Percentiles rank a stretch among this genome's conserved stretches.
phyloP scores from a whole-genome alignment of 1,140 invertebrate species.

The Euura lappo region DNA sequence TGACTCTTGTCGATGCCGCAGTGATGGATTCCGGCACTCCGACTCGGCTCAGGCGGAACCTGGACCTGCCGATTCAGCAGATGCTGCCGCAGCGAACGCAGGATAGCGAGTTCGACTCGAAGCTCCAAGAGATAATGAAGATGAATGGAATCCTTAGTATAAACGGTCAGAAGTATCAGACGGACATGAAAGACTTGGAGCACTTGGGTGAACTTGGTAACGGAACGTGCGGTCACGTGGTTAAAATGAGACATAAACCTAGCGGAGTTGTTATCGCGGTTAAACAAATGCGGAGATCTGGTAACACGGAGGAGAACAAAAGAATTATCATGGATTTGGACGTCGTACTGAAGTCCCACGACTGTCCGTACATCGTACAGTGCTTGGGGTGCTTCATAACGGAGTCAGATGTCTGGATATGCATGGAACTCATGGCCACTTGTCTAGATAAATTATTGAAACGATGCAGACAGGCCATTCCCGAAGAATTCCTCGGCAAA shows the following conservation, averaged over 20 bases:
- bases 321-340: slow-evolving; percentile 98
- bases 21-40: slow-evolving; percentile 61
- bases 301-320: slow-evolving; percentile 96
- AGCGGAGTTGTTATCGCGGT: slow-evolving; percentile 90
- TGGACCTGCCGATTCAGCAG: slow-evolving; percentile 62
- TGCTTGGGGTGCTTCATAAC: slow-evolving; percentile 98
- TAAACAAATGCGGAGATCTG: slow-evolving; percentile 98
- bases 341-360: slow-evolving; percentile 94
- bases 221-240: slow-evolving; percentile 97
- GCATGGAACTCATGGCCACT: slow-evolving; percentile 96
- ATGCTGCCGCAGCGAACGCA: slow-evolving; percentile 63
- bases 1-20: slow-evolving; percentile 19
- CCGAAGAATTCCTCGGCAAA: slow-evolving; percentile 95
- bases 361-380: slow-evolving; percentile 96
- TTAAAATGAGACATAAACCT: slow-evolving; percentile 92
- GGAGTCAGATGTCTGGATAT: slow-evolving; percentile 89
- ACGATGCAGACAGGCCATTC: slow-evolving; percentile 82
- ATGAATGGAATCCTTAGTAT: slow-evolving; percentile 87
- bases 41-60: slow-evolving; percentile 51
- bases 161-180: slow-evolving; percentile 78
- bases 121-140: slow-evolving; percentile 80
- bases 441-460: slow-evolving; percentile 97
- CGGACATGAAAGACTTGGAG: slow-evolving; percentile 86
- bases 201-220: slow-evolving; percentile 91
- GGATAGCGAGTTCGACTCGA: slow-evolving; percentile 71